phyloP scores from a whole-genome alignment of 2,113 vertebrate species.

The Piaya cayana region DNA sequence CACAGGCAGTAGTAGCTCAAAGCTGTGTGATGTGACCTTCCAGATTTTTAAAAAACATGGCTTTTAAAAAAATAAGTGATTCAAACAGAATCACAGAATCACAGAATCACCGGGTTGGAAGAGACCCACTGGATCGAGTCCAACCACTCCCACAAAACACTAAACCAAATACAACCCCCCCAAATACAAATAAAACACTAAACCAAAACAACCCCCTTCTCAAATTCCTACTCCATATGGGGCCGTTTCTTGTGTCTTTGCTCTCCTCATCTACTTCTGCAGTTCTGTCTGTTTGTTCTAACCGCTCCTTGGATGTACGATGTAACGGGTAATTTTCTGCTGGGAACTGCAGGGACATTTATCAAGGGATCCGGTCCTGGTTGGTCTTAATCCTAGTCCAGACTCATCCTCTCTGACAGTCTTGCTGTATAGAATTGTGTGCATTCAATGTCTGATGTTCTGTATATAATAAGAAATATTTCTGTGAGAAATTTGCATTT shows the following conservation, averaged over 20 bases:
- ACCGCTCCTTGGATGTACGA: not conserved
- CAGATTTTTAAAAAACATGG: not conserved
- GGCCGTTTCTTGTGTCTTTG: not conserved
- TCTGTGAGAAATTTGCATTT: not conserved
- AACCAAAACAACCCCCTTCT: not conserved
- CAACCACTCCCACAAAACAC: too few species aligned
- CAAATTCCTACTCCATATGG: not conserved
- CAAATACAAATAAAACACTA: too few species aligned
- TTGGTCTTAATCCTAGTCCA: too few species aligned
- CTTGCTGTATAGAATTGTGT: not conserved
- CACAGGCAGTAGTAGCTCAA: not conserved
- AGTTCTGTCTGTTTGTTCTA: not conserved
- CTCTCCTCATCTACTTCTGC: not conserved
- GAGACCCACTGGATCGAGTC: too few species aligned
- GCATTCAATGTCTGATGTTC: fast-evolving
- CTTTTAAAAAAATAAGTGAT: not conserved
- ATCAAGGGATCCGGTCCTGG: fast-evolving
- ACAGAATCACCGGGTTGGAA: too few species aligned
- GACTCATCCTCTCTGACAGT: not conserved
- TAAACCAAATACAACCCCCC: too few species aligned
- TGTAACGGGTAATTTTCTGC: not conserved
- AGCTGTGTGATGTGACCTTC: not conserved
- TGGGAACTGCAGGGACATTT: not conserved
- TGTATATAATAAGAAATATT: not conserved
- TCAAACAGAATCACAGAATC: too few species aligned